phyloP scores from a whole-genome alignment of 2,113 vertebrate species.

The Camelus dromedarius region DNA sequence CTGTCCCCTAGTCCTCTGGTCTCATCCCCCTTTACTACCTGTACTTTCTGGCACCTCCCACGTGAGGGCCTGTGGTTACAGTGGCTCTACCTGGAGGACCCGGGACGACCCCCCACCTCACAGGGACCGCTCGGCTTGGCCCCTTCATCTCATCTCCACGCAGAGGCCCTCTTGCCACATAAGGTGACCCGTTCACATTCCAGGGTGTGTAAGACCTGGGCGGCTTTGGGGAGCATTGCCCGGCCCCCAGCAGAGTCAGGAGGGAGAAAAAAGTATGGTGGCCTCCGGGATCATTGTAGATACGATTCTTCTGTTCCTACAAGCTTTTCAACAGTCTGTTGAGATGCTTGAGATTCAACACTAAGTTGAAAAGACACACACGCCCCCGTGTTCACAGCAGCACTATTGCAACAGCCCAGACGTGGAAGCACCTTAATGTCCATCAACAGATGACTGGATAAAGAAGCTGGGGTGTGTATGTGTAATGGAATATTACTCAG shows the following conservation, averaged over 20 bases:
- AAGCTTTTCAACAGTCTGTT: too few species aligned
- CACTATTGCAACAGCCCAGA: too few species aligned
- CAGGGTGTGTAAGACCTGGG: rapidly evolving
- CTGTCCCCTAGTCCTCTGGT: rapidly evolving
- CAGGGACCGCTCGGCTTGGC: background rate
- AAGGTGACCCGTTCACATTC: background rate
- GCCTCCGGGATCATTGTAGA: rapidly evolving
- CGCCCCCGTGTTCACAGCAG: too few species aligned
- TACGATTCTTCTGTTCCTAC: rapidly evolving
- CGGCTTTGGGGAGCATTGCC: rapidly evolving
- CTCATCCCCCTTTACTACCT: background rate
- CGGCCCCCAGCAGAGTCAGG: background rate
- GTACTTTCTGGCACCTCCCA: rapidly evolving
- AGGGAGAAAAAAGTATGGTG: rapidly evolving
- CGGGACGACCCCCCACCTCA: rapidly evolving
- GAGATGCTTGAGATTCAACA: background rate
- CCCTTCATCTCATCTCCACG: rapidly evolving
- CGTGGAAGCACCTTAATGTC: too few species aligned
- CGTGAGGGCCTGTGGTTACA: rapidly evolving
- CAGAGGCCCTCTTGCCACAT: background rate
- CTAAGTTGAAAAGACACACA: too few species aligned
- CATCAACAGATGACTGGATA: too few species aligned
- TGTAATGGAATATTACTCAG: too few species aligned
- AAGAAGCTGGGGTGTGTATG: too few species aligned
- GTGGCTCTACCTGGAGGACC: rapidly evolving